Evolutionary conservation across 2,888 invertebrate genomes (phyloP), one percentile per base, ranked within the genome.

Genomic region (Tenthredo amoena): DNA sequence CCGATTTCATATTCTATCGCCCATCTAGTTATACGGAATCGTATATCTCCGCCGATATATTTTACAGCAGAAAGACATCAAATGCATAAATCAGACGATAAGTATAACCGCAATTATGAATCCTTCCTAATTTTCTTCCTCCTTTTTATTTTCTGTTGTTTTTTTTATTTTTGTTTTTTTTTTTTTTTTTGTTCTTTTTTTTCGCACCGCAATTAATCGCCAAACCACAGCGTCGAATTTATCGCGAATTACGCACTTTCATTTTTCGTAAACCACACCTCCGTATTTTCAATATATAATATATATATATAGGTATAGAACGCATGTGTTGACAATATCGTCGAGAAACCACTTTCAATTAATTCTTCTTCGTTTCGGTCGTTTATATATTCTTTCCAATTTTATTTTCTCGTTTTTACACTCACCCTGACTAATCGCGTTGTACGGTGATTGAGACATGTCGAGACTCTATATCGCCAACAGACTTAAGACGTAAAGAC

Each of bases 391-490:
- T 1, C 7, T 21, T 2, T 15, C 7, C 7, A 10, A 43, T 12
- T 12, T 26, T 71, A 4, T 72, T 26, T 40, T n/a, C 10, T 21
- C 18, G 9, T 0, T 10, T 40, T 18, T 0, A 43, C 31, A 74
- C 72, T 74, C 43, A 74, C 72, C 72, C 43, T 74, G 40, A 15
- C 72, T n/a, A 18, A 74, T n/a, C 21, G 21, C 21, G 72, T 26
- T 74, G 43, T 74, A 74, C 5, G 72, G 43, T 74, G 40, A 10
- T 43, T 74, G 43, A 43, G 37, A 74, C 68, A 68, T 68, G 5
- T 9, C n/a, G n/a, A 40, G 1, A n/a, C n/a, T 74, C 4, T 18
- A 21, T 43, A 74, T 12, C 4, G 26, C 40, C 3, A 37, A 21
- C 40, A 7, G 21, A 43, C 72, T n/a, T 74, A 4, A 74, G 43